Percentiles rank a stretch among this genome's conserved stretches.
Conservation (phyloP, 2,888 invertebrate genomes). For the Stenodera caucasica region DNA sequence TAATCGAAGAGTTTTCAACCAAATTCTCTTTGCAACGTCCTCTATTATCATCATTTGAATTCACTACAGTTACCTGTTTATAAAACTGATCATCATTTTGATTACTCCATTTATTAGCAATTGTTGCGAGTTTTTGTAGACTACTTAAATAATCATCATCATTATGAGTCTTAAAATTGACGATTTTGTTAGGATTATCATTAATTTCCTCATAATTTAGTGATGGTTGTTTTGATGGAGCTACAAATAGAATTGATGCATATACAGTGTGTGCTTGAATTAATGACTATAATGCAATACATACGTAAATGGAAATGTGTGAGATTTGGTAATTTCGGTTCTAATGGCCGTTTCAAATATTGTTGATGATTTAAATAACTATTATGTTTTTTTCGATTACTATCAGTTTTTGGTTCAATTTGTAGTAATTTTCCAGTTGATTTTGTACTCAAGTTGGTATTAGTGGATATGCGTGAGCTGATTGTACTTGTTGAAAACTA, state of each 20-base stretch:
- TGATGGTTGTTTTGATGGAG: background rate
- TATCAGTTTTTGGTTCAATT: background rate
- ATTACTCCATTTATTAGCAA: background rate
- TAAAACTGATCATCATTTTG: background rate
- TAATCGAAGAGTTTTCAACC: background rate
- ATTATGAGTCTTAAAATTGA: background rate
- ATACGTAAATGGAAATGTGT: background rate
- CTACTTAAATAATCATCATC: background rate
- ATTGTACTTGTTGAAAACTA: background rate
- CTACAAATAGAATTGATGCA: background rate
- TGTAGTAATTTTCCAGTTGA: background rate
- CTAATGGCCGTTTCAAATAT: background rate
- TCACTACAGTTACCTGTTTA: background rate
- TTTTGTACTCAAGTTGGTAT: background rate
- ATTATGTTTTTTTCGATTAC: background rate
- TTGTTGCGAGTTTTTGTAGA: background rate
- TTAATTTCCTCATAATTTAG: background rate
- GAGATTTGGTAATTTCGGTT: background rate
- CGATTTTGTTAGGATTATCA: background rate
- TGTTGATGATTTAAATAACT: background rate
- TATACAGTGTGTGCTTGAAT: background rate
- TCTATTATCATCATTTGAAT: background rate
- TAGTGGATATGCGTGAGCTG: background rate
- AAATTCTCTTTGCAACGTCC: background rate
- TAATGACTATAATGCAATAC: background rate